Evolutionary conservation across 37 sponge, comb jelly and placozoan genomes (phyloP).

Genomic region (Sycon ciliatum): DNA sequence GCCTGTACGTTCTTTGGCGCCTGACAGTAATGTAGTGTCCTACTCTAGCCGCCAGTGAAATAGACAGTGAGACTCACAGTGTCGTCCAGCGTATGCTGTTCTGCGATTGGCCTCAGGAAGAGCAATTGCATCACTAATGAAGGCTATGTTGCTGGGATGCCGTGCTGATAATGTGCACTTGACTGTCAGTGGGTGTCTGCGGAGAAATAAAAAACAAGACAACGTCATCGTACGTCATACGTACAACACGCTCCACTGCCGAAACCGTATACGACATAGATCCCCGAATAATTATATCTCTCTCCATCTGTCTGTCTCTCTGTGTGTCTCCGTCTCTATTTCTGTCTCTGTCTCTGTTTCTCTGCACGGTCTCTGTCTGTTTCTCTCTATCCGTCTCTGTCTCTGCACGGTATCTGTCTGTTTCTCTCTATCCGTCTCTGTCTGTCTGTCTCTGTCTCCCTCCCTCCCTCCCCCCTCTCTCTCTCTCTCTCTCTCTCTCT

Average conservation of each 20-base stretch:
- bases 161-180: constrained; percentile 1
- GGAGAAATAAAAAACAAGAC: neutral
- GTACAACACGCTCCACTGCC: too few species aligned
- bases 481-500: neutral
- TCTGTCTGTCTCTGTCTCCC: neutral
- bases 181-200: constrained; percentile 37
- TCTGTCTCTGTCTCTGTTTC: neutral
- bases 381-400: neutral
- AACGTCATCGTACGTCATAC: too few species aligned
- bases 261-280: neutral
- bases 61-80: too few species aligned
- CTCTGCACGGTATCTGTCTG: too few species aligned
- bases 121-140: neutral
- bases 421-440: neutral
- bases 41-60: too few species aligned
- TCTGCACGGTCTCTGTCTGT: neutral
- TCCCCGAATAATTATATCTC: neutral
- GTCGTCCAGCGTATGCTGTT: neutral
- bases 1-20: too few species aligned
- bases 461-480: neutral
- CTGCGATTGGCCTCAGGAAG: neutral
- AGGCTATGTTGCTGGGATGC: neutral
- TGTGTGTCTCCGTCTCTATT: neutral
- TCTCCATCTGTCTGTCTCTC: neutral
- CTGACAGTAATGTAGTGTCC: too few species aligned